Evolutionary conservation across 2,888 invertebrate genomes (phyloP).

Genomic region (Callyntrura guangdongensis): DNA sequence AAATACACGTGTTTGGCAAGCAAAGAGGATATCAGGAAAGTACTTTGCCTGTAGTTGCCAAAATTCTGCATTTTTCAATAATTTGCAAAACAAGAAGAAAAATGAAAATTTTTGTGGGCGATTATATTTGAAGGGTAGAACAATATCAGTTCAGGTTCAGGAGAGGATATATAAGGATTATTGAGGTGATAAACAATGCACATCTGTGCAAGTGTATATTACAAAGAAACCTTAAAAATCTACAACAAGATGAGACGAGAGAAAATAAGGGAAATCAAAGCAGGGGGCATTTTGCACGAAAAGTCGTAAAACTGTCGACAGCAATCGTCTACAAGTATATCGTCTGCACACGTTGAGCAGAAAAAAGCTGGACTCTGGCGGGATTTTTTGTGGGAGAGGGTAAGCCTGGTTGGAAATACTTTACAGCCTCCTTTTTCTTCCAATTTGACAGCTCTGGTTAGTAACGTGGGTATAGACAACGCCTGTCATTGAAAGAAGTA

Average conservation of each 20-base stretch:
- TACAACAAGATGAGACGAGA: constrained; percentile 47
- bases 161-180: too few species aligned
- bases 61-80: too few species aligned
- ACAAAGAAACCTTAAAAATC: background rate
- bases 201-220: too few species aligned
- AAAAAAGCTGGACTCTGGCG: constrained; percentile 56
- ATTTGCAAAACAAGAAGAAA: too few species aligned
- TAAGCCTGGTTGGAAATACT: constrained; percentile 60
- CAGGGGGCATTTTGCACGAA: constrained; percentile 46
- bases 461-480: background rate
- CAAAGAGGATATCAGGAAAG: too few species aligned
- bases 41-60: too few species aligned
- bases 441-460: constrained; percentile 60
- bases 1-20: too few species aligned
- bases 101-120: too few species aligned
- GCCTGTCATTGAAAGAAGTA: background rate
- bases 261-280: background rate
- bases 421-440: constrained; percentile 66
- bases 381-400: background rate
- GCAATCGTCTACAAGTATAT: constrained; percentile 79
- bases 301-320: constrained; percentile 80
- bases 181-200: too few species aligned
- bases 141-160: too few species aligned
- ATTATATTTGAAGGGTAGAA: too few species aligned
- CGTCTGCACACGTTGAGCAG: background rate